Conservation (phyloP, 2,888 invertebrate species). For the Orchesellides sinensis region DNA sequence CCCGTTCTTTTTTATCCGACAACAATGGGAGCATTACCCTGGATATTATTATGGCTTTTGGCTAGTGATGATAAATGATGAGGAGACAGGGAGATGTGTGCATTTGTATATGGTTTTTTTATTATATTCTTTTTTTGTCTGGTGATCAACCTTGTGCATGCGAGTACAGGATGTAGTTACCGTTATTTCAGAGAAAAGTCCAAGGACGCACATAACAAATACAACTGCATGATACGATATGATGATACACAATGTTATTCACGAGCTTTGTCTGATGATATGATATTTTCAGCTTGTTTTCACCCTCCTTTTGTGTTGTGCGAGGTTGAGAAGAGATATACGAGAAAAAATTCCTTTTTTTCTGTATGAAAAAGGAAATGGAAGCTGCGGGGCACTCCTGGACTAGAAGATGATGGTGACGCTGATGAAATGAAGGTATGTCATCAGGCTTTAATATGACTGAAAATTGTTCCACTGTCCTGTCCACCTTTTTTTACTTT, state of each 20-base stretch:
- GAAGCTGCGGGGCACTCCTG: slow-evolving; percentile 5
- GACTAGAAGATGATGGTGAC: not conserved
- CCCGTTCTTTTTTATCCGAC: not conserved
- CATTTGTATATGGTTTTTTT: no score
- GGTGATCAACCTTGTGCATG: not conserved
- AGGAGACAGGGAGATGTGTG: not conserved
- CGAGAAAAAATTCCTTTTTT: not conserved
- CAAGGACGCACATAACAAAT: slow-evolving; percentile 13
- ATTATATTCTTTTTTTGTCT: no score
- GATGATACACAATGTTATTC: not conserved
- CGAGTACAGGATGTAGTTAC: not conserved
- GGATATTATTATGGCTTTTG: slow-evolving; percentile 24
- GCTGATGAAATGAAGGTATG: slow-evolving; percentile 6
- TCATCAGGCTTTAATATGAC: slow-evolving; percentile 1
- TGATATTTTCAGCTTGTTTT: not conserved
- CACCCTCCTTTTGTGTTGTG: not conserved
- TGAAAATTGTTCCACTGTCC: slow-evolving; percentile 1
- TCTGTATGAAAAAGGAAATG: not conserved
- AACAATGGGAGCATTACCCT: slow-evolving; percentile 28
- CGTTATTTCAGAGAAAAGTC: not conserved
- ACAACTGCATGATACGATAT: not conserved
- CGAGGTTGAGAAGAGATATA: not conserved
- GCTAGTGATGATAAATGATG: slow-evolving; percentile 4
- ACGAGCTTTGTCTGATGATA: no score
- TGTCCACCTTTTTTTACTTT: not conserved